These are phyloP conservation scores for Camelus dromedarius DNA, from an alignment of 2,113 vertebrate genomes.

Conservation along the genomic window DNA sequence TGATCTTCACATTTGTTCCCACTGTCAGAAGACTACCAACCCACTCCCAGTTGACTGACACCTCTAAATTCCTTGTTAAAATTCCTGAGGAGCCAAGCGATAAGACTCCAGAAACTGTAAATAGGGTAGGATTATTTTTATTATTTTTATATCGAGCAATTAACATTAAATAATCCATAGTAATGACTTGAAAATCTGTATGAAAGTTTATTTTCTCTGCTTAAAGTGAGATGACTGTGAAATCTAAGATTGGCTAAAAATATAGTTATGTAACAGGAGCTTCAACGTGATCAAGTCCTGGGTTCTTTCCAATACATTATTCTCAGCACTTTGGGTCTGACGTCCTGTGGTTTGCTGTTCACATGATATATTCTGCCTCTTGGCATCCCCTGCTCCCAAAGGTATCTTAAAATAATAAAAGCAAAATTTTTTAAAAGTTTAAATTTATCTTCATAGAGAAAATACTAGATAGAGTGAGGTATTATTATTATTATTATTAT, in stretches of 20 bases:
- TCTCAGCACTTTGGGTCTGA: neutral
- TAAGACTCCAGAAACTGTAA: slow-evolving; percentile 79
- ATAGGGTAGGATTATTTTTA: slow-evolving; percentile 84
- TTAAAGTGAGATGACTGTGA: slow-evolving; percentile 14
- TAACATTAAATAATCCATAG: slow-evolving; percentile 43
- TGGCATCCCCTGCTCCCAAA: neutral
- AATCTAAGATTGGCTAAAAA: slow-evolving; percentile 42
- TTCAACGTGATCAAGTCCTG: neutral
- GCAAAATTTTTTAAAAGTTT: neutral
- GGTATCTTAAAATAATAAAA: neutral
- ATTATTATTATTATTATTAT: neutral
- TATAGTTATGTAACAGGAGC: neutral
- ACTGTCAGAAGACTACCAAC: slow-evolving; percentile 90
- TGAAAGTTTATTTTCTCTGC: slow-evolving; percentile 52
- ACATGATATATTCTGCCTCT: neutral
- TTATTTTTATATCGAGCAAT: slow-evolving; percentile 7
- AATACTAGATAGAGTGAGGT: neutral
- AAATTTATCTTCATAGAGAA: slow-evolving; percentile 3
- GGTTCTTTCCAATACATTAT: neutral
- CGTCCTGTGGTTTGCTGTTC: neutral
- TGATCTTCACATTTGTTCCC: slow-evolving; percentile 93
- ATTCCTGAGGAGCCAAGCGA: slow-evolving; percentile 83
- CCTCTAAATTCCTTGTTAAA: slow-evolving; percentile 84
- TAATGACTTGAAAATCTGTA: slow-evolving; percentile 34
- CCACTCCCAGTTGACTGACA: slow-evolving; percentile 86